Evolutionary conservation across 1,140 invertebrate genomes (phyloP).

Genomic region (Nephotettix cincticeps): DNA sequence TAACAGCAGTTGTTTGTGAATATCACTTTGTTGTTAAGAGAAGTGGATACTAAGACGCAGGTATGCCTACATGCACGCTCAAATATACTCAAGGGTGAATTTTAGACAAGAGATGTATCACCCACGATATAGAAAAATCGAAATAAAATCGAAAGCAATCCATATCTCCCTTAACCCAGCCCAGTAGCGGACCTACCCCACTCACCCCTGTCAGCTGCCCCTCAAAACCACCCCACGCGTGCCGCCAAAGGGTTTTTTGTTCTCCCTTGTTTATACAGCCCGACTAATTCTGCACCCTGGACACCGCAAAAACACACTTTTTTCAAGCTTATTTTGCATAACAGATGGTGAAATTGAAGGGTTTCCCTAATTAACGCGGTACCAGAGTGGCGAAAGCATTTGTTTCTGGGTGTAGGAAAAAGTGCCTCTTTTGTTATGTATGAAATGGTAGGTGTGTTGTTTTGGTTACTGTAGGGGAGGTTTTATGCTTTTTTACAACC

Average conservation of each 20-base stretch:
- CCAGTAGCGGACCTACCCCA: not conserved
- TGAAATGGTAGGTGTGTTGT: not conserved
- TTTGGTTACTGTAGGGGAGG: too few relatives aligned
- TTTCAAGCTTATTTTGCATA: not conserved
- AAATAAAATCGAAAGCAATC: not conserved
- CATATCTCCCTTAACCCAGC: not conserved
- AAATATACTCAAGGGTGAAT: not conserved
- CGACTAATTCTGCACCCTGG: not conserved
- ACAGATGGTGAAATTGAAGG: not conserved
- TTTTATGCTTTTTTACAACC: too few relatives aligned
- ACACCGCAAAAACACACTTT: not conserved
- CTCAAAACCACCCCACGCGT: not conserved
- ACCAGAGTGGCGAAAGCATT: not conserved
- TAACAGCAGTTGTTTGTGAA: too few relatives aligned
- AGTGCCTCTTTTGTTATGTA: not conserved
- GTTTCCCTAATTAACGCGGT: not conserved
- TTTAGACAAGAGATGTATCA: not conserved
- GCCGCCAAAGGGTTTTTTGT: not conserved
- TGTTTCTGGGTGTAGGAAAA: not conserved
- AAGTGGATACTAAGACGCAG: not conserved
- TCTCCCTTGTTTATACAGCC: not conserved
- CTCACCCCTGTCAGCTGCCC: not conserved
- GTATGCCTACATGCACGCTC: not conserved
- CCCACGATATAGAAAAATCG: not conserved
- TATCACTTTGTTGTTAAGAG: not conserved